phyloP scores from a whole-genome alignment of 1,140 invertebrate species.

The Nymphalis io region DNA sequence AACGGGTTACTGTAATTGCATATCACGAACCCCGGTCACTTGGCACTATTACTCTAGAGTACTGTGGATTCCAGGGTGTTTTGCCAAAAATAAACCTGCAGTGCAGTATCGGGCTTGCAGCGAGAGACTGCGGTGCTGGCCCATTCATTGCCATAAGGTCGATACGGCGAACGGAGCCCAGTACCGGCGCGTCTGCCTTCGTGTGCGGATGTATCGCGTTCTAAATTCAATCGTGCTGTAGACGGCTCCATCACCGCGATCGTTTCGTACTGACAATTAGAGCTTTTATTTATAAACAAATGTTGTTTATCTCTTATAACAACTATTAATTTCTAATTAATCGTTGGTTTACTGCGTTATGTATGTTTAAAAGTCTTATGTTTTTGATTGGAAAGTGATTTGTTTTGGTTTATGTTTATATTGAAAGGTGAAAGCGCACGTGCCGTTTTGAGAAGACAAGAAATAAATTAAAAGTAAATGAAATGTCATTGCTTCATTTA shows the following conservation, averaged over 20 bases:
- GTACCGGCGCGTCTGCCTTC: constrained; percentile 60
- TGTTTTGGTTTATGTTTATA: constrained; percentile 32
- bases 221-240: constrained; percentile 20
- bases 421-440: constrained; percentile 36
- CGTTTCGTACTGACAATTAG: constrained; percentile 36
- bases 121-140: constrained; percentile 63
- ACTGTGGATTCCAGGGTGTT: constrained; percentile 51
- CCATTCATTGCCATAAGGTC: constrained; percentile 72
- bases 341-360: neutral
- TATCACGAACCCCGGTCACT: constrained; percentile 42
- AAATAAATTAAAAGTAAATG: constrained; percentile 17
- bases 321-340: neutral
- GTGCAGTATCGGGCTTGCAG: constrained; percentile 73
- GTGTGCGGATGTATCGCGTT: constrained; percentile 47
- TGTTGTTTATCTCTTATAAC: constrained; percentile 22
- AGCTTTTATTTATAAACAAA: constrained; percentile 70
- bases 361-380: neutral
- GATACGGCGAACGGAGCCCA: constrained; percentile 60
- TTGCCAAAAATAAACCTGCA: constrained; percentile 78
- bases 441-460: constrained; percentile 33
- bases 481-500: neutral
- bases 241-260: constrained; percentile 23
- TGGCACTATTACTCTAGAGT: constrained; percentile 53
- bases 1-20: constrained; percentile 19
- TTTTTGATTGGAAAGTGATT: constrained; percentile 30